Evolutionary conservation across 2,113 vertebrate species (phyloP).

Genomic region (Eublepharis macularius): DNA sequence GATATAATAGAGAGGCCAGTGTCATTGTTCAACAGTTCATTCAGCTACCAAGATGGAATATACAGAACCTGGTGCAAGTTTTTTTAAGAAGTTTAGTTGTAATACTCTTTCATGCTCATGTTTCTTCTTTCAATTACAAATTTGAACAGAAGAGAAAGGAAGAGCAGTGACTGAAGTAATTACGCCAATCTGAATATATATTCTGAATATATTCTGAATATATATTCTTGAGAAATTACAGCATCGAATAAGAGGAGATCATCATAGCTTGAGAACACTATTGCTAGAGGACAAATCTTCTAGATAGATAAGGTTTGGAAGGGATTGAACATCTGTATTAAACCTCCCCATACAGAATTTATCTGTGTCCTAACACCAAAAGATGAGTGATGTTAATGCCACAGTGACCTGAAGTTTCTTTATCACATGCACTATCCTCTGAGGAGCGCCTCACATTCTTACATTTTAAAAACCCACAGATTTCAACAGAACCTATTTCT

Average conservation of each 20-base stretch:
- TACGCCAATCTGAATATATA: not conserved
- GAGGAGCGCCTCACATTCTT: not conserved
- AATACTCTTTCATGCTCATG: not conserved
- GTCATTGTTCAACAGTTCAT: slow-evolving; percentile 57
- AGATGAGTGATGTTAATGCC: not conserved
- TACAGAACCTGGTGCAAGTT: slow-evolving; percentile 48
- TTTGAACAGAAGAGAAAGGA: not conserved
- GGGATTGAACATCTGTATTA: not conserved
- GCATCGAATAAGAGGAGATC: too few relatives aligned
- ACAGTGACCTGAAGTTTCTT: not conserved
- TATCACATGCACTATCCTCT: not conserved
- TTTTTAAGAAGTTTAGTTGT: slow-evolving; percentile 44
- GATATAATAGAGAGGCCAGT: slow-evolving; percentile 60
- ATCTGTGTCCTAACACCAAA: not conserved
- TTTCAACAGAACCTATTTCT: not conserved
- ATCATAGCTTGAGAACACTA: too few relatives aligned
- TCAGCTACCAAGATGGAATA: slow-evolving; percentile 51
- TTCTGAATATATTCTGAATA: too few relatives aligned
- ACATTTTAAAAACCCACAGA: not conserved
- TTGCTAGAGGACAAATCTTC: too few relatives aligned
- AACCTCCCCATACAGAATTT: not conserved
- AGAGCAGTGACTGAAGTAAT: not conserved
- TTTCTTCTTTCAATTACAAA: not conserved
- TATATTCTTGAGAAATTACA: too few relatives aligned
- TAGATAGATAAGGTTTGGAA: not conserved